Base-by-base conservation (phyloP, 2,888 invertebrate genomes). In the Acanthosepion lycidas region DNA sequence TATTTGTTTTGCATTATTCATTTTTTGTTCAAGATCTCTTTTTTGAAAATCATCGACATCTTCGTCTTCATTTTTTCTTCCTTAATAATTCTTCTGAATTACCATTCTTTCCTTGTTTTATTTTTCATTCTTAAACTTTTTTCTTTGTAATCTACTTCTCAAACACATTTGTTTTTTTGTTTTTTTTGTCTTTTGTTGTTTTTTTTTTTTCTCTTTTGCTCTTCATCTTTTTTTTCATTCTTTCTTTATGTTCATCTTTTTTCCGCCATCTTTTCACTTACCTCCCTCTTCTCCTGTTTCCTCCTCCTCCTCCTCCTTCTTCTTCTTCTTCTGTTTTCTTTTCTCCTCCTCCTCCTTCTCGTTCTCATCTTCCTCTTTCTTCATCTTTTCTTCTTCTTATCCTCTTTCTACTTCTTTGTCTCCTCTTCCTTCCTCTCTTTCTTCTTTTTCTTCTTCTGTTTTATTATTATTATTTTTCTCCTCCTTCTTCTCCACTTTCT, bases 31-130 rank as follows among this genome's bases (percentile, higher is more conserved):
- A 18, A 18, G 20, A 55, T 55, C 53, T 15, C 20, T 20, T 55
- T 20, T 18, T 55, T 18, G 15, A 42, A 42, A 42, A 2, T 42
- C 42, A 42, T 42, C 42, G 42, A 42, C 3, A 42, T 55, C 55
- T 55, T 55, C 55, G 15, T 55, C 1, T 15, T 15, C 15, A 18
- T 55, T 18, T 15, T 55, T 20, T 55, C 20, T 20, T 78, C 28
- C 78, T 78, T 78, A 28, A 42, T 78, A n/a, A 28, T 12, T 78
- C 9, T 64, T n/a, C 2, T 78, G n/a, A 28, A 28, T 78, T 6
- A 1, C 0, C 12, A 6, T n/a, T 2, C 28, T 28, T 9, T 8
- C 9, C n/a, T 9, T n/a, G 0, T 28, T n/a, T 8, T 12, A 28
- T 1, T 28, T 78, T 8, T n/a, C 28, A 6, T 28, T 78, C 8